Percentiles rank a stretch among this genome's conserved stretches.
These are phyloP conservation scores for Thymelicus lineola DNA, from an alignment of 2,888 invertebrate species.

Conservation along the genomic window DNA sequence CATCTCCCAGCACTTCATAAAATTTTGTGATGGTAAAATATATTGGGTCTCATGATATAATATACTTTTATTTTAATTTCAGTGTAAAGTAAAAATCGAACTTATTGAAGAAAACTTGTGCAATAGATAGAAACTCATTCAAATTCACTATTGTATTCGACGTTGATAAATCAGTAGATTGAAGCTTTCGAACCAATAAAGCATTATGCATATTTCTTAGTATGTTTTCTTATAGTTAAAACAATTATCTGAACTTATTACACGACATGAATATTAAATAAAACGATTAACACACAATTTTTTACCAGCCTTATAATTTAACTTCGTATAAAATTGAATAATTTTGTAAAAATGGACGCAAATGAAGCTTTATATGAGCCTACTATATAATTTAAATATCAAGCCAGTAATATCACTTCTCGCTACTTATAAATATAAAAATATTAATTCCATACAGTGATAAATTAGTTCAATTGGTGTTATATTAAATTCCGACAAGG, in stretches of 20 bases:
- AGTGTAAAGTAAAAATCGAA: no score
- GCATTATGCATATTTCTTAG: not conserved
- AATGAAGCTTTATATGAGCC: slow-evolving; percentile 13
- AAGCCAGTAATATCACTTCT: slow-evolving; percentile 21
- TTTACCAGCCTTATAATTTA: slow-evolving; percentile 2
- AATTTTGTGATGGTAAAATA: no score
- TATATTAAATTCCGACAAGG: not conserved
- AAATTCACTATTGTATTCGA: no score
- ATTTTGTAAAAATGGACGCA: slow-evolving; percentile 23
- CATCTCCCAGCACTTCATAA: no score
- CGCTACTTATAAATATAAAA: slow-evolving; percentile 10
- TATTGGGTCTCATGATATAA: no score
- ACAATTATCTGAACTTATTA: no score
- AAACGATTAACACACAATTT: not conserved
- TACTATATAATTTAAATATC: slow-evolving; percentile 11
- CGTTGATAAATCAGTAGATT: no score
- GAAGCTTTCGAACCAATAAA: not conserved
- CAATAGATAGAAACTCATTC: no score
- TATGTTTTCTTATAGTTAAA: no score
- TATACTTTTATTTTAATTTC: no score
- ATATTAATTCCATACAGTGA: slow-evolving; percentile 7
- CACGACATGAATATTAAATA: not conserved
- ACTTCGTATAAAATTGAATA: slow-evolving; percentile 6
- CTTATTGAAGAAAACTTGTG: no score
- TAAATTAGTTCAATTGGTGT: slow-evolving; percentile 1